Evolutionary conservation across 2,113 vertebrate species (phyloP), one percentile per base, ranked within the genome.

Genomic region (Megaleporinus macrocephalus): DNA sequence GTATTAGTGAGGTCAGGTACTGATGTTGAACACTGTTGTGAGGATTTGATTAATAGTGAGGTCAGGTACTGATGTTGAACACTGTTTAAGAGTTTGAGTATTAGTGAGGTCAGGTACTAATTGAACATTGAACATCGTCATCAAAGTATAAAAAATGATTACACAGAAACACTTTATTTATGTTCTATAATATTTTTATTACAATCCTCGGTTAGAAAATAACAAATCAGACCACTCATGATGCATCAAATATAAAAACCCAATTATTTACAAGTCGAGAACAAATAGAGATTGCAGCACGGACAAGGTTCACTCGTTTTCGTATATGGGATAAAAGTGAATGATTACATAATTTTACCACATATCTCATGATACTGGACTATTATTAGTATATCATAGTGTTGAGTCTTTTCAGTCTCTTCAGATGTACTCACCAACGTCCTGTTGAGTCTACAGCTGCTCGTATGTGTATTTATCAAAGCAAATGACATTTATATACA

Each of bases 141-240:
- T n/a, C n/a, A n/a, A n/a, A 5, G 15, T 18, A 18, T 36, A 65
- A 1, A 55, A 9, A 78, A 11, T 0, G 62, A n/a, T 29, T 1
- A 65, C 18, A 29, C 1, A 51, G 51, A 62, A 14, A 16, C 13
- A 55, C 63, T 30, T 51, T 27, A 20, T 11, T 59, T 41, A 70
- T 10, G 47, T 69, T 81, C 55, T 30, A 16, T 74, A 57, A n/a
- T 41, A 51, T 57, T 78, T 85, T 86, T 80, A 80, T 83, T 83
- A 47, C 63, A 86, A 85, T 30, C 14, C 51, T 65, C 65, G 22
- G 30, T 86, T 79, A 80, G 57, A 82, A 76, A 82, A 85, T 78
- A 59, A 80, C 55, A 79, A 73, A 79, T 69, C 51, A 80, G 61
- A 75, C 24, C 44, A 44, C 63, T 14, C 51, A 55, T 15, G 29